These are phyloP conservation scores for Zalophus californianus DNA, from an alignment of 2,797 vertebrate genomes.

Conservation along the genomic window DNA sequence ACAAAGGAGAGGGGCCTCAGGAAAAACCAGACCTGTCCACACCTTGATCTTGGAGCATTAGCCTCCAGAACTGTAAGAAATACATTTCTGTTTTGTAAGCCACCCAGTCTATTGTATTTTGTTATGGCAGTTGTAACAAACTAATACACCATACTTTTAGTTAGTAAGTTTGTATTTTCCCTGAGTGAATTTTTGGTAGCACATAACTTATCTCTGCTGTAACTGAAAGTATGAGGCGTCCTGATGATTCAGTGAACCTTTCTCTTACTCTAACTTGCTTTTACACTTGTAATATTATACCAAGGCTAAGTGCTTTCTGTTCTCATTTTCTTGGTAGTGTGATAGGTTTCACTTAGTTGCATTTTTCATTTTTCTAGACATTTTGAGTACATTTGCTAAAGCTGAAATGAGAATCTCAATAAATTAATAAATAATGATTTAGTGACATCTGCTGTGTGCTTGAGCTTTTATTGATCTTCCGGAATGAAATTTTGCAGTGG, in stretches of 20 bases:
- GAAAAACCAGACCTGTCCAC: not conserved
- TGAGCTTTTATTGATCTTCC: conserved; percentile 52
- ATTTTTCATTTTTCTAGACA: conserved; percentile 63
- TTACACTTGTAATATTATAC: not conserved
- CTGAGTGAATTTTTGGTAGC: not conserved
- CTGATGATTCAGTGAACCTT: not conserved
- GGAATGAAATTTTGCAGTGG: conserved; percentile 46
- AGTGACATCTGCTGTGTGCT: conserved; percentile 49
- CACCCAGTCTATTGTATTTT: not conserved
- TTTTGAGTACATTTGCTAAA: conserved; percentile 63
- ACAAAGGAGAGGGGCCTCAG: not conserved
- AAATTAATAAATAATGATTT: conserved; percentile 77
- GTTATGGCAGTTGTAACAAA: not conserved
- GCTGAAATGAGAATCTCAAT: conserved; percentile 55
- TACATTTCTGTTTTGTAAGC: not conserved
- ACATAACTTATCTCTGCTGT: not conserved
- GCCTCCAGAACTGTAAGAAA: not conserved
- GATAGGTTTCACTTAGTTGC: conserved; percentile 41
- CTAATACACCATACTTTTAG: not conserved
- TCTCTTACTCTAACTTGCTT: not conserved
- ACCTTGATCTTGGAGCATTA: not conserved
- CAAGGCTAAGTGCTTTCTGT: conserved; percentile 11
- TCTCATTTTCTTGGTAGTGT: conserved; percentile 51
- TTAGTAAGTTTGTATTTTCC: not conserved
- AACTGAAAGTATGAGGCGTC: not conserved